A percentile compares a stretch with the other conserved stretches of the same genome.
Evolutionary conservation across 2,113 vertebrate genomes (phyloP).

Genomic region (Megaptera novaeangliae): DNA sequence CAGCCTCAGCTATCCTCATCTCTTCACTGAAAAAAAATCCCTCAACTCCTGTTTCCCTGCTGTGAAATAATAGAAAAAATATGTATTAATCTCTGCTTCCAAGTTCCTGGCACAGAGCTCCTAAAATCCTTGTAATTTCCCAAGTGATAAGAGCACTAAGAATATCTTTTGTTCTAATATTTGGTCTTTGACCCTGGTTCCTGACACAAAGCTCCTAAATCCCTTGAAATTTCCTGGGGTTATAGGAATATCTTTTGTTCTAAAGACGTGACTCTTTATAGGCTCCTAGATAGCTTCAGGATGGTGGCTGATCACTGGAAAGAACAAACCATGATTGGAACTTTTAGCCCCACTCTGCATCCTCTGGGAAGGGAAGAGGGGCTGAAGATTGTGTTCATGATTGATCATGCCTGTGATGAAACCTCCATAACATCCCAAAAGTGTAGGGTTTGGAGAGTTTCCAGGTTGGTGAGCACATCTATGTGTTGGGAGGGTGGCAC

Average conservation of each 20-base stretch:
- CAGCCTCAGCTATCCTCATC: not conserved
- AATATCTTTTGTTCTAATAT: not conserved
- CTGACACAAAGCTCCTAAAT: not conserved
- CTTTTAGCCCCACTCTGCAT: not conserved
- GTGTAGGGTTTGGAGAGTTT: not conserved
- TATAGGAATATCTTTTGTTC: not conserved
- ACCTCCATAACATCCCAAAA: not conserved
- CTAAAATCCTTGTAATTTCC: not conserved
- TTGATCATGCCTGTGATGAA: not conserved
- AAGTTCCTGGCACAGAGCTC: not conserved
- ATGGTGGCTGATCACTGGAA: not conserved
- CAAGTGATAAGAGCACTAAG: not conserved
- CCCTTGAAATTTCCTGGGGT: not conserved
- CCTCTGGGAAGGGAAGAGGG: not conserved
- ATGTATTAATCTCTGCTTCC: not conserved
- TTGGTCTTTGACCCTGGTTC: not conserved
- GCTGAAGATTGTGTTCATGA: not conserved
- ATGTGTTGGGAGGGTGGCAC: not conserved
- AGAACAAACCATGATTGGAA: not conserved
- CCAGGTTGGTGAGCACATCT: not conserved
- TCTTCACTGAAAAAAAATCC: not conserved
- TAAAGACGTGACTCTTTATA: not conserved
- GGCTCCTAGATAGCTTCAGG: not conserved
- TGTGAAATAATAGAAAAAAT: not conserved
- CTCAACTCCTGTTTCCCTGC: not conserved